A percentile compares a stretch with the other conserved stretches of the same genome.
Conservation (phyloP, 2,797 vertebrate species). For the Halcyon badia region DNA sequence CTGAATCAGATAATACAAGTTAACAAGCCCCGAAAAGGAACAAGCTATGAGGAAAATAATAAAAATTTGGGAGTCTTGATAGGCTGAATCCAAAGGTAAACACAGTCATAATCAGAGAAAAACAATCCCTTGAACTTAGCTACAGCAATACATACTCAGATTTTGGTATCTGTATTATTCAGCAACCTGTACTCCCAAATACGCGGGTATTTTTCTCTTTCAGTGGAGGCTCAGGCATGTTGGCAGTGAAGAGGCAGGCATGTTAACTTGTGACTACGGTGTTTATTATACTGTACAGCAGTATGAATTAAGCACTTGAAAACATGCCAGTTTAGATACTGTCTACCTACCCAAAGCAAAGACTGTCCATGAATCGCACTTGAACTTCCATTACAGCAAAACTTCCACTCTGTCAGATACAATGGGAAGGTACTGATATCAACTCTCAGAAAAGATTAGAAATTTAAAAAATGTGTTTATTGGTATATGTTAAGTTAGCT, state of each 20-base stretch:
- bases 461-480: too few species aligned
- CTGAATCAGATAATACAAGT: accelerated
- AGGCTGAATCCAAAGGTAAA: background rate
- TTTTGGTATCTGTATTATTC: background rate
- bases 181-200: background rate
- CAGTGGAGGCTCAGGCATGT: background rate
- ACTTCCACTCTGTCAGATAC: background rate
- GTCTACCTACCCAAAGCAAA: background rate
- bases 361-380: background rate
- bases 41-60: background rate
- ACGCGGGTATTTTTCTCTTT: background rate
- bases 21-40: background rate
- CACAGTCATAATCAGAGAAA: background rate
- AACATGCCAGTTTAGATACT: background rate
- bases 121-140: background rate
- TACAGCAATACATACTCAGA: background rate
- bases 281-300: background rate
- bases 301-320: background rate
- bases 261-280: background rate
- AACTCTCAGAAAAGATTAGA: too few species aligned
- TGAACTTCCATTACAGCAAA: background rate
- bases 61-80: background rate
- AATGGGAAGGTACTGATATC: background rate
- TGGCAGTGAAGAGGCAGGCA: background rate
- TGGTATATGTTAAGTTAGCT: background rate